phyloP scores from a whole-genome alignment of 2,888 invertebrate genomes.

The Amorpha juglandis region DNA sequence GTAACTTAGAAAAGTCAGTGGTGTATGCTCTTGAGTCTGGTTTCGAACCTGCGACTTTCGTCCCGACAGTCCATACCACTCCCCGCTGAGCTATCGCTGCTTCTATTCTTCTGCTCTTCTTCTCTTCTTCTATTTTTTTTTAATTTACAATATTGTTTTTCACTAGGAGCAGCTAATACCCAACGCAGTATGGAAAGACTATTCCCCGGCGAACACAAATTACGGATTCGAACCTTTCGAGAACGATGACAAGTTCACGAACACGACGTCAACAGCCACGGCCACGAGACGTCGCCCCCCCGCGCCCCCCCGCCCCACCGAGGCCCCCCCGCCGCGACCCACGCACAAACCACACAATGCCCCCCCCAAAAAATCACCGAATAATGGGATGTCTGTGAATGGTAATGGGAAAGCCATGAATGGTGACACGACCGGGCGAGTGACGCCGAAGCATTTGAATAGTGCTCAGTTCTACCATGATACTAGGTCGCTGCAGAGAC shows the following conservation, averaged over 20 bases:
- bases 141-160: constrained; percentile 12
- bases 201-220: constrained; percentile 92
- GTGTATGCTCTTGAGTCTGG: too few relatives aligned
- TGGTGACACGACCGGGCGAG: constrained; percentile 49
- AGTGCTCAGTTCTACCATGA: constrained; percentile 80
- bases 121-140: too few relatives aligned
- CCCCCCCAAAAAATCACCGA: background rate
- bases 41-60: too few relatives aligned
- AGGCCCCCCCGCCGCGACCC: constrained; percentile 23
- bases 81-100: too few relatives aligned
- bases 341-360: constrained; percentile 28
- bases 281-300: constrained; percentile 42
- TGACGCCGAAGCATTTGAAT: constrained; percentile 58
- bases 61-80: too few relatives aligned
- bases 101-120: too few relatives aligned
- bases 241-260: constrained; percentile 88
- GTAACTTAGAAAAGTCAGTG: too few relatives aligned
- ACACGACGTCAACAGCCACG: constrained; percentile 56
- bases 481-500: constrained; percentile 86
- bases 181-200: constrained; percentile 95
- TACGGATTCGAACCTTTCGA: constrained; percentile 96
- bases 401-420: constrained; percentile 36
- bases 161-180: constrained; percentile 91
- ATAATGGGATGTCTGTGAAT: constrained; percentile 16
- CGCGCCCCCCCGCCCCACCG: constrained; percentile 45